A percentile compares a stretch with the other conserved stretches of the same genome.
Evolutionary conservation across 2,888 invertebrate species (phyloP).

Genomic region (Cylindroiulus punctatus): DNA sequence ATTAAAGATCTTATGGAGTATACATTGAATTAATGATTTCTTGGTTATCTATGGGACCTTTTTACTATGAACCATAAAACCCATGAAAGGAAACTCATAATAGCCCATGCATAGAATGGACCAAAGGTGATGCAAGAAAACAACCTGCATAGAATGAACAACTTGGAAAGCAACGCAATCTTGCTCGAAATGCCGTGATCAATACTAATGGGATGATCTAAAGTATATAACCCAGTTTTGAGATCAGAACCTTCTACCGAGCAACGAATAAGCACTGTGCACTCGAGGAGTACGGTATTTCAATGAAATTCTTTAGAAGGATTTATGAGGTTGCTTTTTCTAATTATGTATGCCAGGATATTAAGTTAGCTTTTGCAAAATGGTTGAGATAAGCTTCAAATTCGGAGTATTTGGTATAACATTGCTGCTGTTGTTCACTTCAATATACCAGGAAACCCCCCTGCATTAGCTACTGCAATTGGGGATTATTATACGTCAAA

Average conservation of each 20-base stretch:
- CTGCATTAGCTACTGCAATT: too few relatives aligned
- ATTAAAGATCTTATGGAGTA: conserved; percentile 25
- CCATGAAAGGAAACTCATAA: conserved; percentile 32
- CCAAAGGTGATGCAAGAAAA: conserved; percentile 1
- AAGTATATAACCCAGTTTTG: not conserved
- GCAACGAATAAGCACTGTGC: not conserved
- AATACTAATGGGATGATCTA: conserved; percentile 11
- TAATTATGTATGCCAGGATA: not conserved
- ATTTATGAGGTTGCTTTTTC: not conserved
- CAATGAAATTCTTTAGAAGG: not conserved
- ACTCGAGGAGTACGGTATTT: not conserved
- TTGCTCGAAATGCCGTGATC: conserved; percentile 5
- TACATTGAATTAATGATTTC: conserved; percentile 24
- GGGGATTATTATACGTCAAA: too few relatives aligned
- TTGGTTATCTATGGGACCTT: conserved; percentile 25
- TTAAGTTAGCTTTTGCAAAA: not conserved
- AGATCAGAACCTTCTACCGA: not conserved
- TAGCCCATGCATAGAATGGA: not conserved
- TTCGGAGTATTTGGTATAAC: not conserved
- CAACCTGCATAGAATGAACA: not conserved
- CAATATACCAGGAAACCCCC: not conserved
- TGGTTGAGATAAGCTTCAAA: not conserved
- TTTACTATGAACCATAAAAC: not conserved
- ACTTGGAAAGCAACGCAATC: not conserved
- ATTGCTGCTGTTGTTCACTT: not conserved